Conservation (phyloP, 2,888 invertebrate species). For the Platerodrilus igneus region DNA sequence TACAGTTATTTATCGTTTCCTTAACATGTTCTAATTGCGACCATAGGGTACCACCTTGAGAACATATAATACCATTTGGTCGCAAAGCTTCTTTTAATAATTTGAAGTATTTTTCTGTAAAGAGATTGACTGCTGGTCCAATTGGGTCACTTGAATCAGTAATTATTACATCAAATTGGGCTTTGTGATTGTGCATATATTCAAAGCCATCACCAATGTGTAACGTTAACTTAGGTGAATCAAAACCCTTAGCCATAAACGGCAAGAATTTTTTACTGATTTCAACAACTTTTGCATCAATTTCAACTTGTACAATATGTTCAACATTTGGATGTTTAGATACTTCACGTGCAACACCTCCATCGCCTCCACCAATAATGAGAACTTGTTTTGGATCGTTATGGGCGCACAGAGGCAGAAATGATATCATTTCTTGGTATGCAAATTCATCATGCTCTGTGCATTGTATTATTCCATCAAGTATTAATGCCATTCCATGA, state of each 20-base stretch:
- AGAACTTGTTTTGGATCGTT: constrained; percentile 85
- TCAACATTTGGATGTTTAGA: constrained; percentile 88
- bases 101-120: constrained; percentile 48
- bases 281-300: constrained; percentile 87
- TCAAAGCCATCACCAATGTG: constrained; percentile 87
- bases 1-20: constrained; percentile 70
- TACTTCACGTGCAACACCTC: constrained; percentile 94
- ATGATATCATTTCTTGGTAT: constrained; percentile 98
- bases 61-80: constrained; percentile 87
- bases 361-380: constrained; percentile 97
- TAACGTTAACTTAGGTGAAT: constrained; percentile 75
- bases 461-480: constrained; percentile 97
- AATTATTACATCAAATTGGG: constrained; percentile 94
- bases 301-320: constrained; percentile 76
- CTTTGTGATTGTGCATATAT: constrained; percentile 80
- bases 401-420: constrained; percentile 88
- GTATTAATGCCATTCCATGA: constrained; percentile 80
- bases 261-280: constrained; percentile 86
- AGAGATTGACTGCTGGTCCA: constrained; percentile 67
- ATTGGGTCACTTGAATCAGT: constrained; percentile 98
- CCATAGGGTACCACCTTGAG: constrained; percentile 81
- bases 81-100: constrained; percentile 79
- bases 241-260: constrained; percentile 84
- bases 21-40: constrained; percentile 72
- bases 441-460: constrained; percentile 94